These are phyloP conservation scores for Corythornis madagascariensis DNA, from an alignment of 2,113 vertebrate genomes.

Conservation along the genomic window DNA sequence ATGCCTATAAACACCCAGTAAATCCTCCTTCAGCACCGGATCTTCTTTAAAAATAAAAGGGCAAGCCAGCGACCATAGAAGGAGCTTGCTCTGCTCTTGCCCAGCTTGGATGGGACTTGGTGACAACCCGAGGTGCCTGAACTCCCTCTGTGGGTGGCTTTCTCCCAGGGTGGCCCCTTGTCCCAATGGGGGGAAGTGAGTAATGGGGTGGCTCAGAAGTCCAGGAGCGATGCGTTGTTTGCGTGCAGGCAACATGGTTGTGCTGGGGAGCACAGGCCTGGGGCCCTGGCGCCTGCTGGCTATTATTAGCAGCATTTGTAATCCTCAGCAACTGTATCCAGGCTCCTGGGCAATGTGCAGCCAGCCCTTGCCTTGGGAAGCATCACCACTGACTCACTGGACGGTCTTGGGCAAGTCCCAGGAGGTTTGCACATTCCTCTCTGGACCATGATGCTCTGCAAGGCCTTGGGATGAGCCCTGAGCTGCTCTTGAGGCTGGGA, in stretches of 20 bases:
- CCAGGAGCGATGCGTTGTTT: fast-evolving
- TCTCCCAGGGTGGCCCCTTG: neutral
- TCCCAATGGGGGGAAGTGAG: neutral
- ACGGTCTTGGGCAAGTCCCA: neutral
- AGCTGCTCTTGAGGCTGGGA: fast-evolving
- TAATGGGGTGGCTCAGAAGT: neutral
- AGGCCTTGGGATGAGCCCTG: neutral
- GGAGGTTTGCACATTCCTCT: neutral
- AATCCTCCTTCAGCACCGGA: slow-evolving; percentile 28
- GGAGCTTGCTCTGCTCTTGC: neutral
- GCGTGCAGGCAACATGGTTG: neutral
- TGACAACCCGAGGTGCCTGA: neutral
- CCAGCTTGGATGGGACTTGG: fast-evolving
- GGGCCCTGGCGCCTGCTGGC: slow-evolving; percentile 7
- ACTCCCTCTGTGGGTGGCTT: neutral
- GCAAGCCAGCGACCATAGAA: fast-evolving
- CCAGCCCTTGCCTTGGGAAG: neutral
- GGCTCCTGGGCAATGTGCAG: neutral
- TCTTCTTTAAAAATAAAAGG: slow-evolving; percentile 41
- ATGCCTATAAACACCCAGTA: neutral
- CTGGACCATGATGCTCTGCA: neutral
- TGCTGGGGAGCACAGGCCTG: neutral
- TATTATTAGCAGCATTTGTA: slow-evolving; percentile 52
- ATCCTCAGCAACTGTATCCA: slow-evolving; percentile 13
- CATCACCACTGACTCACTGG: neutral